phyloP scores from a whole-genome alignment of 2,113 vertebrate species.

The Porphyrio hochstetteri region DNA sequence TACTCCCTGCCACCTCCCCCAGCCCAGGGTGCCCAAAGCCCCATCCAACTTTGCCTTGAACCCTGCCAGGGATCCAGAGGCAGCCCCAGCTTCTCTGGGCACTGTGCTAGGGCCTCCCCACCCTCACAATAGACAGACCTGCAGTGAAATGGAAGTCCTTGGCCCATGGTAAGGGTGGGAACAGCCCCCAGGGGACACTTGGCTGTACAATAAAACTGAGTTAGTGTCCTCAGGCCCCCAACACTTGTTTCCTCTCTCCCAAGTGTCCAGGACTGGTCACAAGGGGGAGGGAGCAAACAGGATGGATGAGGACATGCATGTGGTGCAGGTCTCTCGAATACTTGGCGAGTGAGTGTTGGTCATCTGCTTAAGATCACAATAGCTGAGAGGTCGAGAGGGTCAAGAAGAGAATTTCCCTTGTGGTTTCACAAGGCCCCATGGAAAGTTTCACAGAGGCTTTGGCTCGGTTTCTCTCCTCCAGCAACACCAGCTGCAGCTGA shows the following conservation, averaged over 20 bases:
- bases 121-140: neutral
- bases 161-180: neutral
- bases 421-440: neutral
- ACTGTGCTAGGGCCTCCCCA: neutral
- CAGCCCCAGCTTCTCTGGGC: too few relatives aligned
- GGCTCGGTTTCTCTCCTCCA: neutral
- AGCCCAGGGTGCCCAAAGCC: too few relatives aligned
- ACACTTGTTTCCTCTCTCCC: neutral
- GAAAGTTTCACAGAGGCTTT: neutral
- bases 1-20: too few relatives aligned
- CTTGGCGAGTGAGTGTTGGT: fast-evolving
- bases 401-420: neutral
- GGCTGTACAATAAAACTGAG: neutral
- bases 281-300: neutral
- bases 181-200: neutral
- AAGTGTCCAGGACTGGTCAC: neutral
- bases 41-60: too few relatives aligned
- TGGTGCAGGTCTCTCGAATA: neutral
- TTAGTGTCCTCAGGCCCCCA: neutral
- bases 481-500: neutral
- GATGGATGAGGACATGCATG: neutral
- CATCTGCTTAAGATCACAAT: neutral
- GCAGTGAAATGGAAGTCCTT: neutral
- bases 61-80: too few relatives aligned
- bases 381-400: neutral